phyloP scores from a whole-genome alignment of 1,140 invertebrate species.

The Littorina saxatilis region DNA sequence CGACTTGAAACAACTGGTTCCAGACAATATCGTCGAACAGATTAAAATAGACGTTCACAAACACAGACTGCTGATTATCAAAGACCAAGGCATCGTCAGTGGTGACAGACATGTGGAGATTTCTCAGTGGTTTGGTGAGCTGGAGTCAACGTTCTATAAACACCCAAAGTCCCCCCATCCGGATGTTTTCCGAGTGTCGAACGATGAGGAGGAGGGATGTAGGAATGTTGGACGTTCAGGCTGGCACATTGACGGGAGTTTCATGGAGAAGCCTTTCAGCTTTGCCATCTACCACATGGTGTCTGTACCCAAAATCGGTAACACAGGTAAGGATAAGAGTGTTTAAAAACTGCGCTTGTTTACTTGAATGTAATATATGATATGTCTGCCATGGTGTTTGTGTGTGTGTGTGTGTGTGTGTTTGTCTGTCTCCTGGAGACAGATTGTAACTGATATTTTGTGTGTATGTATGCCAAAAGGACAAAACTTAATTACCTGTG shows the following conservation, averaged over 20 bases:
- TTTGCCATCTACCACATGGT: slow-evolving; percentile 77
- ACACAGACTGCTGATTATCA: slow-evolving; percentile 76
- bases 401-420: too few species aligned
- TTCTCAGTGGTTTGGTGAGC: slow-evolving; percentile 77
- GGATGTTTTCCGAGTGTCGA: slow-evolving; percentile 78
- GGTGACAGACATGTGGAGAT: slow-evolving; percentile 77
- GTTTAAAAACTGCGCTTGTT: too few species aligned
- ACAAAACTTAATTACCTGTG: too few species aligned
- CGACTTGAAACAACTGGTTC: slow-evolving; percentile 70
- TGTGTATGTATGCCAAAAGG: too few species aligned
- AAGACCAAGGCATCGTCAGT: slow-evolving; percentile 76
- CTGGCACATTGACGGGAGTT: slow-evolving; percentile 79
- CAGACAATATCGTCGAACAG: slow-evolving; percentile 72
- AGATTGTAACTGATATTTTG: too few species aligned
- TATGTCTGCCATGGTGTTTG: too few species aligned
- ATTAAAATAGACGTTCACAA: slow-evolving; percentile 75
- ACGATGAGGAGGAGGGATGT: slow-evolving; percentile 76
- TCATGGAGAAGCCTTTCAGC: slow-evolving; percentile 76
- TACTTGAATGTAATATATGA: too few species aligned
- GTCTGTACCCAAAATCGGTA: slow-evolving; percentile 73
- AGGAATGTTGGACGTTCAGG: slow-evolving; percentile 77
- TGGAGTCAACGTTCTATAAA: slow-evolving; percentile 78
- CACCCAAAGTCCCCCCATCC: slow-evolving; percentile 77
- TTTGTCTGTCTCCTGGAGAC: too few species aligned
- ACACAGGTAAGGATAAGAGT: slow-evolving; percentile 72